Evolutionary conservation across 2,113 vertebrate genomes (phyloP).

Genomic region (Takifugu bimaculatus): DNA sequence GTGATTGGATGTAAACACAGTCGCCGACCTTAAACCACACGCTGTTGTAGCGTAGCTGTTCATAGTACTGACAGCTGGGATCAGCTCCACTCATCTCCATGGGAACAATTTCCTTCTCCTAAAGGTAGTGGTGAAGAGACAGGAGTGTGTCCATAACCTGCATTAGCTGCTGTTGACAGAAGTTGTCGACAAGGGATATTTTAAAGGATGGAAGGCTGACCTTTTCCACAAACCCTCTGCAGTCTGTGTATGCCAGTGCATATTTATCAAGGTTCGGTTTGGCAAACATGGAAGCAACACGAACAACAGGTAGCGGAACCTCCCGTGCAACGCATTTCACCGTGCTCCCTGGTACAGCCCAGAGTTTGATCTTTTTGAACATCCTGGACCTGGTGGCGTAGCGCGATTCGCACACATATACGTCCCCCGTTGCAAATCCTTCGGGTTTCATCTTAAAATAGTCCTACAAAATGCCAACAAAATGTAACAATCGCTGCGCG

Average conservation of each 20-base stretch:
- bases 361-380: slow-evolving; percentile 98
- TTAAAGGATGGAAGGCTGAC: slow-evolving; percentile 38
- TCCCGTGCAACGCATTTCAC: slow-evolving; percentile 84
- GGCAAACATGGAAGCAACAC: slow-evolving; percentile 94
- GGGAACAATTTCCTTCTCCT: slow-evolving; percentile 93
- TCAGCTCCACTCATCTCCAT: slow-evolving; percentile 91
- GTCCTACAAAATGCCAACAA: slow-evolving; percentile 72
- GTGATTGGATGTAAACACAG: slow-evolving; percentile 93
- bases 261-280: slow-evolving; percentile 86
- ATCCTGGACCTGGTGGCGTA: slow-evolving; percentile 89
- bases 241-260: slow-evolving; percentile 74
- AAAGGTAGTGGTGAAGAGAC: slow-evolving; percentile 2
- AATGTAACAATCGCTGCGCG: neutral
- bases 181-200: too few species aligned
- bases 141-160: slow-evolving; percentile 16
- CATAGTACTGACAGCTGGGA: slow-evolving; percentile 88
- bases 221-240: slow-evolving; percentile 70
- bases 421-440: slow-evolving; percentile 85
- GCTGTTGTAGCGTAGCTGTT: slow-evolving; percentile 89
- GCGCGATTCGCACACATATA: slow-evolving; percentile 93
- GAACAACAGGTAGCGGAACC: slow-evolving; percentile 87
- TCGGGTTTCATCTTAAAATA: slow-evolving; percentile 97
- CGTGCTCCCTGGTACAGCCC: slow-evolving; percentile 87
- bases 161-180: neutral
- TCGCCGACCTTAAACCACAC: slow-evolving; percentile 95